Evolutionary conservation across 2,113 vertebrate species (phyloP).

Genomic region (Pungitius pungitius): DNA sequence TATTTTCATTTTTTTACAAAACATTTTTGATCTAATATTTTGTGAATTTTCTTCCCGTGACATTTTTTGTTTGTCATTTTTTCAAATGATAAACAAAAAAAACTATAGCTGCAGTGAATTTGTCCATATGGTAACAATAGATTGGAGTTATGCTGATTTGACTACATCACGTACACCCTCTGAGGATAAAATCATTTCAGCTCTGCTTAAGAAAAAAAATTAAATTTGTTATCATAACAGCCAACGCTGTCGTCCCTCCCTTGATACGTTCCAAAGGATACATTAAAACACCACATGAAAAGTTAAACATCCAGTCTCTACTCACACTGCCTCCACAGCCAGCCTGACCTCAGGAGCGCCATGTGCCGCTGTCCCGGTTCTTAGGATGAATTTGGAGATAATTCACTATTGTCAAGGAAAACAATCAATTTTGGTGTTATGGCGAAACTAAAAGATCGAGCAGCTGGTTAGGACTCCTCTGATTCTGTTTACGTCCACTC

Average conservation of each 20-base stretch:
- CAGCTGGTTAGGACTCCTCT: background rate
- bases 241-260: background rate
- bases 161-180: too few species aligned
- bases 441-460: background rate
- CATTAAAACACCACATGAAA: too few species aligned
- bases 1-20: too few species aligned
- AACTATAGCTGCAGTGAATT: too few species aligned
- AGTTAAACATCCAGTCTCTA: conserved; percentile 19
- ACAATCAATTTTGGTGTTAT: background rate
- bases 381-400: background rate
- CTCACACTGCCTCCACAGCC: conserved; percentile 98
- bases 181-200: too few species aligned
- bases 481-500: conserved; percentile 28
- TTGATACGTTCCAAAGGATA: background rate
- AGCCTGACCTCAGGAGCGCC: conserved; percentile 92
- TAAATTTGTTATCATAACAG: background rate
- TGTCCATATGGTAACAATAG: too few species aligned
- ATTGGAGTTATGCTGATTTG: too few species aligned
- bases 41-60: too few species aligned
- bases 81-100: too few species aligned
- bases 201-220: too few species aligned
- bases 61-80: too few species aligned
- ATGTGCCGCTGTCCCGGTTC: conserved; percentile 66
- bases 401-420: background rate
- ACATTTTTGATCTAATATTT: too few species aligned